phyloP scores from a whole-genome alignment of 2,113 vertebrate species.

The Salvator merianae region DNA sequence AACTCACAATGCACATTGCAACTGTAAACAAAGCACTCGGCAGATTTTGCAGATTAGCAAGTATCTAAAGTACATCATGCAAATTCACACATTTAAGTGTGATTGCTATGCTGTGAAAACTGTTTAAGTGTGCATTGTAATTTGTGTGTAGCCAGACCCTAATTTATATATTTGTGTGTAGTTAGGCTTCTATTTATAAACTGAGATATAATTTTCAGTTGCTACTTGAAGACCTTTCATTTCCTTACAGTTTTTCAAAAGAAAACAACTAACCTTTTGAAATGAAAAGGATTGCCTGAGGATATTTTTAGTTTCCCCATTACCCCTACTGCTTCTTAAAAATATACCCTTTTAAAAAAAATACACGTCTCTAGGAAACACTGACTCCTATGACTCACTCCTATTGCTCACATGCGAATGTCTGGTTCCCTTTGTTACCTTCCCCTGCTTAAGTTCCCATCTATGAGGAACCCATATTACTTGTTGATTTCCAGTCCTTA shows the following conservation, averaged over 20 bases:
- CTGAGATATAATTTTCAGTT: constrained; percentile 41
- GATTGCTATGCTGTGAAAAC: too few species aligned
- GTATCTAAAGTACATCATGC: too few species aligned
- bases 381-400: constrained; percentile 41
- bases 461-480: too few species aligned
- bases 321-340: constrained; percentile 16
- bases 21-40: too few species aligned
- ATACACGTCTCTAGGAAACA: constrained; percentile 9
- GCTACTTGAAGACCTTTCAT: constrained; percentile 39
- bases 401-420: constrained; percentile 6
- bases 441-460: too few species aligned
- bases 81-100: too few species aligned
- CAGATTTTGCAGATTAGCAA: too few species aligned
- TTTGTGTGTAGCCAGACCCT: constrained; percentile 24
- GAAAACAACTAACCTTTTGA: constrained; percentile 35
- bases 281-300: constrained; percentile 46
- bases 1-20: too few species aligned
- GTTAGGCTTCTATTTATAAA: constrained; percentile 29
- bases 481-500: neutral
- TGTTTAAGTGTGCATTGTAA: neutral
- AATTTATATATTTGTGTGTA: neutral
- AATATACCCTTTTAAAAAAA: constrained; percentile 11
- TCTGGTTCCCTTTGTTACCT: constrained; percentile 1
- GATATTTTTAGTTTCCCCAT: constrained; percentile 38
- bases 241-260: constrained; percentile 55